Base-by-base conservation (phyloP, 2,888 invertebrate genomes). In the Seira ritae region DNA sequence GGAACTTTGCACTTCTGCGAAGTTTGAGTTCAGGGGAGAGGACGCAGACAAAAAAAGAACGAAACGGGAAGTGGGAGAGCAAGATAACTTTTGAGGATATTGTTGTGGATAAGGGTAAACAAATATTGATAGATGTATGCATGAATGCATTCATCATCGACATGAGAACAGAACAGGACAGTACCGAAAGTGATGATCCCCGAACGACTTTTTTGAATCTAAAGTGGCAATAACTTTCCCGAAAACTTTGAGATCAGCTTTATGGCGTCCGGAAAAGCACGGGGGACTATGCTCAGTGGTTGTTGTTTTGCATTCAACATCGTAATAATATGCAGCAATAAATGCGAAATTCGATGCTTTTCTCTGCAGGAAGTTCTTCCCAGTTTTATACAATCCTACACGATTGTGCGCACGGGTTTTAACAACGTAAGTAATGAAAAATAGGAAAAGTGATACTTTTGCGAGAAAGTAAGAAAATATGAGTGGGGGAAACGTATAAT, bases 371-470 rank as follows among this genome's bases (percentile, higher is more conserved):
- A 31, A 65, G 68, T 74, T 78, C n/a, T n/a, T 74, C 68, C 42
- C 42, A 46, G 62, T 80, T 80, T 80, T 80, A 74, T 74, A 12
- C 42, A 8, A 8, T 42, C 42, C 42, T 42, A 12, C 6, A 42
- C 42, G n/a, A n/a, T 12, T 12, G 42, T 42, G 42, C 42, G 6
- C 42, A 42, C 42, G n/a, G n/a, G n/a, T n/a, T 42, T 42, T 42
- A 6, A 6, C 6, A 42, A 42, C 42, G 12, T 8, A 42, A 42
- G 42, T 42, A 8, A 8, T n/a, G 81, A 50, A 55, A 66, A 80
- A 73, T 37, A 74, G 75, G n/a, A n/a, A 81, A 81, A 81, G 75
- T 75, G 81, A 81, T 81, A 81, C 81, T 81, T 81, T 81, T 75
- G 71, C 81, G 71, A 70, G 6, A 42, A 42, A 42, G 42, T 42